Percentiles rank a stretch among this genome's conserved stretches.
Conservation (phyloP, 2,113 vertebrate species). For the Syngnathus typhle region DNA sequence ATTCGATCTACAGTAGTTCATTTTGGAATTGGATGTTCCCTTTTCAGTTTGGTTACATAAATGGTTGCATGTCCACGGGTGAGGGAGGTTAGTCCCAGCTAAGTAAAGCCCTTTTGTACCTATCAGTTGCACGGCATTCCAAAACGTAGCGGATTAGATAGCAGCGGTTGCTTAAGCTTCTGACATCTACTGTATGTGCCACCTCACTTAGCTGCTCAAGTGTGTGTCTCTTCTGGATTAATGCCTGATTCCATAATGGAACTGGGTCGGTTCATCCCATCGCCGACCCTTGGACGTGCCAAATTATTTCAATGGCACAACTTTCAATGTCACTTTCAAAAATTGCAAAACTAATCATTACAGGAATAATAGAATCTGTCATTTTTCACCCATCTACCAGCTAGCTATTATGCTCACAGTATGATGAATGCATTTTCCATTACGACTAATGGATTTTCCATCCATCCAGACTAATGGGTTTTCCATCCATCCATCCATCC, state of each 20-base stretch:
- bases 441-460: too few species aligned
- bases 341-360: too few species aligned
- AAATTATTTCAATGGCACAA: neutral
- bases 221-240: constrained; percentile 34
- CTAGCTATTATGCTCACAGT: too few species aligned
- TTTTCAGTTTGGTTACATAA: constrained; percentile 40
- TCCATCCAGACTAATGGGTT: too few species aligned
- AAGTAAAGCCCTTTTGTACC: constrained; percentile 45
- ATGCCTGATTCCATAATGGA: constrained; percentile 25
- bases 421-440: too few species aligned
- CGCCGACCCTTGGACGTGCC: constrained; percentile 1
- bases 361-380: too few species aligned
- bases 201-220: neutral
- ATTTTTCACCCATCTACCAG: too few species aligned
- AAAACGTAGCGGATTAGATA: constrained; percentile 50
- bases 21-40: neutral
- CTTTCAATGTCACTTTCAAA: too few species aligned
- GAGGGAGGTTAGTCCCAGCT: constrained; percentile 18
- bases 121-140: constrained; percentile 41
- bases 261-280: constrained; percentile 22
- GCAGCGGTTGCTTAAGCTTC: constrained; percentile 29
- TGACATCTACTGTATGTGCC: neutral
- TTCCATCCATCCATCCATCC: too few species aligned
- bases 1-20: neutral
- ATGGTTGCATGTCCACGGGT: constrained; percentile 29